phyloP scores from a whole-genome alignment of 2,888 invertebrate species.

The Diachrysia chrysitis region DNA sequence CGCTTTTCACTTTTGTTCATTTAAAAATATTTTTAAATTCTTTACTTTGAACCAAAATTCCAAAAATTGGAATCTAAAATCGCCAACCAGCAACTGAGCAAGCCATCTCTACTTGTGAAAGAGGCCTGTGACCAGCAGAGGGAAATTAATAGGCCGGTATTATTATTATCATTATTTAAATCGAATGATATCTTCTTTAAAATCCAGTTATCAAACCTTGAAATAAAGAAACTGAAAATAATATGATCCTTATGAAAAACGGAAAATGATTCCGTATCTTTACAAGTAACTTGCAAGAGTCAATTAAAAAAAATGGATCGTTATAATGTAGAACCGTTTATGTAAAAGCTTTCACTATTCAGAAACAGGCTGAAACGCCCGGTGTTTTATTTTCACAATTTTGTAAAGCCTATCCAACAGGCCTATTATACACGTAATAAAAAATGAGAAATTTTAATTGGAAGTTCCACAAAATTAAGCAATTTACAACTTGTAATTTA shows the following conservation, averaged over 20 bases:
- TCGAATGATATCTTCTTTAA: too few relatives aligned
- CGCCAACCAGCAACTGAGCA: too few relatives aligned
- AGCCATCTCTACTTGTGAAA: too few relatives aligned
- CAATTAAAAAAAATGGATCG: slow-evolving; percentile 45
- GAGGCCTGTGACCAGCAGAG: too few relatives aligned
- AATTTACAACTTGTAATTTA: background rate
- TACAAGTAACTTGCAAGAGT: slow-evolving; percentile 22
- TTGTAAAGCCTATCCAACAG: slow-evolving; percentile 9
- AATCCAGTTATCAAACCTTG: too few relatives aligned
- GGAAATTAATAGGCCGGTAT: too few relatives aligned
- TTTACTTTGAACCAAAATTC: too few relatives aligned
- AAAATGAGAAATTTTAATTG: slow-evolving; percentile 2
- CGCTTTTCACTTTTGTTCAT: too few relatives aligned
- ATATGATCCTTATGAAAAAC: background rate
- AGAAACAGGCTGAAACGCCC: background rate
- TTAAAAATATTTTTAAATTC: too few relatives aligned
- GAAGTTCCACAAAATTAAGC: background rate
- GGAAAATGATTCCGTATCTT: background rate
- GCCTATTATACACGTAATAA: background rate
- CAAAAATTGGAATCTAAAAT: too few relatives aligned
- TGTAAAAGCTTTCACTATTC: slow-evolving; percentile 17
- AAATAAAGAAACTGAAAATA: background rate
- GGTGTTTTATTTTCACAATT: slow-evolving; percentile 12
- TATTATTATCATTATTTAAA: too few relatives aligned
- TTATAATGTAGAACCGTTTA: slow-evolving; percentile 29